Evolutionary conservation across 2,888 invertebrate genomes (phyloP).

Genomic region (Eubasilissa splendida): DNA sequence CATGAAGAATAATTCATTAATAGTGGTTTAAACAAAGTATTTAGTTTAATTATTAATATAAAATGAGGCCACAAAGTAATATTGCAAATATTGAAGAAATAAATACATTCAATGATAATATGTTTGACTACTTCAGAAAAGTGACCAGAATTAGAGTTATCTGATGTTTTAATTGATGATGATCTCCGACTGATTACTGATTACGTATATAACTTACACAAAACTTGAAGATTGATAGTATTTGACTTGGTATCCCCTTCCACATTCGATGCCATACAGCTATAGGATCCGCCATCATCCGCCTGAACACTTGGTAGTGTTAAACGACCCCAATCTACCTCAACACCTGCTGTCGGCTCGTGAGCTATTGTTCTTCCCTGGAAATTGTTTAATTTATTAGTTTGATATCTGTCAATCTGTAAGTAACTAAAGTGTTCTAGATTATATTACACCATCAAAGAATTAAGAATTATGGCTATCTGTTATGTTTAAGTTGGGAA

Average conservation of each 20-base stretch:
- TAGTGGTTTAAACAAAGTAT: no score
- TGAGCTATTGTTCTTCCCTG: constrained; percentile 56
- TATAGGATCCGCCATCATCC: constrained; percentile 53
- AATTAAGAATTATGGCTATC: no score
- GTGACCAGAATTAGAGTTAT: no score
- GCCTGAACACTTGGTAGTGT: constrained; percentile 48
- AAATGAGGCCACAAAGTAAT: no score
- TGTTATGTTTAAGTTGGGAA: no score
- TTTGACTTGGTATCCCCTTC: constrained; percentile 57
- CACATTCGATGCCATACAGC: constrained; percentile 56
- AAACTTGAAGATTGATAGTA: constrained; percentile 52
- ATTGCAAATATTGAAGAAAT: no score
- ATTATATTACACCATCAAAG: background rate
- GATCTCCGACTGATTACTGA: no score
- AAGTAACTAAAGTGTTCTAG: background rate
- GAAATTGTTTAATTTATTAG: constrained; percentile 15
- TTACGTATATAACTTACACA: constrained; percentile 45
- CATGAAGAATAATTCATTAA: no score
- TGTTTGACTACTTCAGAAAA: no score
- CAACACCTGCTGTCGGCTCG: constrained; percentile 51
- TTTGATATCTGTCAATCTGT: background rate
- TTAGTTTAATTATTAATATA: no score
- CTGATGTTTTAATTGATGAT: no score
- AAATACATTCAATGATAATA: no score
- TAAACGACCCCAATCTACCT: constrained; percentile 54